These are phyloP conservation scores for Lathamus discolor DNA, from an alignment of 2,113 vertebrate species.

Conservation along the genomic window DNA sequence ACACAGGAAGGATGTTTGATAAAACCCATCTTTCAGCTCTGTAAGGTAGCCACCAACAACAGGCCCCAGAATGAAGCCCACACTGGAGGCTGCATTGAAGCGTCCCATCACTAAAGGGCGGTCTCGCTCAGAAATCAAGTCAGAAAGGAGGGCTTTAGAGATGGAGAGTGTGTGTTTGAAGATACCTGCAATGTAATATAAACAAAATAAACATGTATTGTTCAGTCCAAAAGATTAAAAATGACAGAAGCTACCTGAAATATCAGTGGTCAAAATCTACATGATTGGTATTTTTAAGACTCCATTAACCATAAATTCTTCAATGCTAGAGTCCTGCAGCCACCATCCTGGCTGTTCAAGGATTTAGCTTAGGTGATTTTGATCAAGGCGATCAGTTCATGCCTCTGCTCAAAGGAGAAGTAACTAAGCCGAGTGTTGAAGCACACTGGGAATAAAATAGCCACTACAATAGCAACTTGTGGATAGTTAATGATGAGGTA, in stretches of 20 bases:
- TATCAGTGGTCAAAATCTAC: background rate
- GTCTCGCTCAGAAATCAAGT: conserved; percentile 87
- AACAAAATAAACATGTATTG: background rate
- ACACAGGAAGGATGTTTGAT: conserved; percentile 85
- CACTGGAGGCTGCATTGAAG: conserved; percentile 89
- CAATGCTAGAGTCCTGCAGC: background rate
- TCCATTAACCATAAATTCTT: background rate
- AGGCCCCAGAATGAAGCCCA: conserved; percentile 95
- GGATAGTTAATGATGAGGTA: background rate
- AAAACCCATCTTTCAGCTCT: conserved; percentile 89
- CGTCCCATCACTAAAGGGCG: conserved; percentile 90
- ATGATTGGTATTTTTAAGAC: background rate
- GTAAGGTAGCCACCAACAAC: conserved; percentile 91
- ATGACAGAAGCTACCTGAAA: background rate
- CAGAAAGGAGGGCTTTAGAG: conserved; percentile 92
- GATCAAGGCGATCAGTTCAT: background rate
- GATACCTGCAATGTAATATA: conserved; percentile 78
- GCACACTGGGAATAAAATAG: background rate
- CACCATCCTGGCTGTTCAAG: background rate
- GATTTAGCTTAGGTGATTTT: background rate
- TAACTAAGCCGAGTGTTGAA: background rate
- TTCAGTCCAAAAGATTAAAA: background rate
- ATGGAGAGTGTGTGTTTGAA: conserved; percentile 97
- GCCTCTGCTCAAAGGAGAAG: background rate
- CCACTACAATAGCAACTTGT: background rate